These are phyloP conservation scores for Epizoanthus ramosus DNA, from an alignment of 92 coral and sea anemone species.

Conservation along the genomic window DNA sequence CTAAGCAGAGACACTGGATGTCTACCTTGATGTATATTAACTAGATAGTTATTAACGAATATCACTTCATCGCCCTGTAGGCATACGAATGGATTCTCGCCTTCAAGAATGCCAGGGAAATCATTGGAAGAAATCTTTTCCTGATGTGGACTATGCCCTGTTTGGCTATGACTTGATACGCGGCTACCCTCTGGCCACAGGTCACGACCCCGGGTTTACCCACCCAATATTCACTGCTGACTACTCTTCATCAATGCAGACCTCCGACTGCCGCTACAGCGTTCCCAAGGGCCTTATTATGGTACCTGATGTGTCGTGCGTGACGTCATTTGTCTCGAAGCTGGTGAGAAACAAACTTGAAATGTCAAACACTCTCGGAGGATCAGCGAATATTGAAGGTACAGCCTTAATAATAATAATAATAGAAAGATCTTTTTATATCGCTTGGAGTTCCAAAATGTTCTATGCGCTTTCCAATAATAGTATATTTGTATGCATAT, in stretches of 20 bases:
- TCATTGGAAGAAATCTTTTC: constrained; percentile 52
- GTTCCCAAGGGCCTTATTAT: constrained; percentile 55
- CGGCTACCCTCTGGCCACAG: constrained; percentile 60
- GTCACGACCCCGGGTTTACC: constrained; percentile 72
- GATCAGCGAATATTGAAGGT: constrained; percentile 57
- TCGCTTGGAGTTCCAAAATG: too few species aligned
- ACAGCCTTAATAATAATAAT: too few species aligned
- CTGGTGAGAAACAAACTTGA: constrained; percentile 57
- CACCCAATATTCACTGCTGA: constrained; percentile 63
- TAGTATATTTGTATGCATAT: too few species aligned
- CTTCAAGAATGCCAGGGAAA: constrained; percentile 49
- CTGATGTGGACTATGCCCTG: constrained; percentile 65
- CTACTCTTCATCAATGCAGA: constrained; percentile 35
- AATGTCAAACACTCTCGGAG: constrained; percentile 56
- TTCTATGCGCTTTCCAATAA: too few species aligned
- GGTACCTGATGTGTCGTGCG: constrained; percentile 67
- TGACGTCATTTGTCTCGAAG: constrained; percentile 61
- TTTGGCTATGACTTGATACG: constrained; percentile 61
- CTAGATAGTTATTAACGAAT: too few species aligned
- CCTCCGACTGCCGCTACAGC: constrained; percentile 58
- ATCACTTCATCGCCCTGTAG: background rate
- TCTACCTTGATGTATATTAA: too few species aligned
- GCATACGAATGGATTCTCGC: constrained; percentile 27
- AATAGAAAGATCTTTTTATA: too few species aligned
- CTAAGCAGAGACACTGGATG: too few species aligned